These are phyloP conservation scores for Ornithoptera alexandrae DNA, from an alignment of 2,888 invertebrate genomes.

Conservation along the genomic window DNA sequence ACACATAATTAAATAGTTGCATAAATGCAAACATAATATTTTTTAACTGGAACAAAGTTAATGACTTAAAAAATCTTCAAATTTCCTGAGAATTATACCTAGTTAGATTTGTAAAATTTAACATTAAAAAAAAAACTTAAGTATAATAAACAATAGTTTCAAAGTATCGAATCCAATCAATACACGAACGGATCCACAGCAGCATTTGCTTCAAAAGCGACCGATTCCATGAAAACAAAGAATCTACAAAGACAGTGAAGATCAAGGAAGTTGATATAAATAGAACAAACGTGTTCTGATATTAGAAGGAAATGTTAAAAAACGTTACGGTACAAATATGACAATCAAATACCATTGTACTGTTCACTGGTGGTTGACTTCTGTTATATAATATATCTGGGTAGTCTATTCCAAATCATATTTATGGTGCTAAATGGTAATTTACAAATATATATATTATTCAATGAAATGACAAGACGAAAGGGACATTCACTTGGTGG, in stretches of 20 bases:
- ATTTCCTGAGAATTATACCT: neutral
- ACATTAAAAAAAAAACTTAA: neutral
- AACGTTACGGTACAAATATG: neutral
- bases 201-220: conserved; percentile 35
- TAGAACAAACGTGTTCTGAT: neutral
- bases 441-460: too few relatives aligned
- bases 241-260: conserved; percentile 44
- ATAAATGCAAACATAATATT: neutral
- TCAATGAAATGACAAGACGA: too few relatives aligned
- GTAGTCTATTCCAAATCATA: too few relatives aligned
- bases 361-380: too few relatives aligned
- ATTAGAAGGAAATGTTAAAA: neutral
- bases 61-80: neutral
- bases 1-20: neutral
- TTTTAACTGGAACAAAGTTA: neutral
- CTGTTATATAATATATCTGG: too few relatives aligned
- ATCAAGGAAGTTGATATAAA: conserved; percentile 56
- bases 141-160: conserved; percentile 8
- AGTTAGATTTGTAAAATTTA: neutral
- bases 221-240: conserved; percentile 43
- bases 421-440: too few relatives aligned
- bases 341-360: neutral
- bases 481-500: too few relatives aligned
- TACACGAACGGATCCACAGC: conserved; percentile 28
- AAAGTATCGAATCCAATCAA: conserved; percentile 7